Base-by-base conservation (phyloP, 2,888 invertebrate genomes). In the Cantharis rufa region DNA sequence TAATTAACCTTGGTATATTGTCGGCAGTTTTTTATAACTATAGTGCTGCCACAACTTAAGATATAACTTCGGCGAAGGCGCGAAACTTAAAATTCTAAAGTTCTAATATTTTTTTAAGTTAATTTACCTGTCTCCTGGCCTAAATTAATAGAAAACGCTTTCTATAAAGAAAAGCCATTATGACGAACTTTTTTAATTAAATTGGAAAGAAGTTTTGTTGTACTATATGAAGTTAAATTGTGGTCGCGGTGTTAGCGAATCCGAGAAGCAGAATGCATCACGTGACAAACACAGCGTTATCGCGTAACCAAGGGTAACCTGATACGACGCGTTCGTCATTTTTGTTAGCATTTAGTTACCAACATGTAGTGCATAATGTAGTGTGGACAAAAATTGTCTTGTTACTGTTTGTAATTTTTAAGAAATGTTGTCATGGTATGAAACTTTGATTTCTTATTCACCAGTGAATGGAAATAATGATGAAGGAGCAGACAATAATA, bases 401-500 rank as follows among this genome's bases (percentile, higher is more conserved):
- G n/a, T 32, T 11, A 1, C 13, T 32, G 32, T 5, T 32, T 13
- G 4, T 32, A 1, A 0, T 13, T 13, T 13, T 13, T 32, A 13
- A 32, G 13, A 7, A 48, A n/a, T 48, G 48, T 48, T 48, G n/a
- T n/a, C 7, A 5, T 13, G 62, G 11, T 62, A 15, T 48, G 9
- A 64, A 27, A 48, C 15, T 13, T 69, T 63, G 72, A 62, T 21
- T 27, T 70, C 4, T 78, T 3, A 68, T 21, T 18, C 75, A 71
- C 10, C 71, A 82, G 82, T 82, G 70, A 80, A 81, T 71, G 75
- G 78, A 15, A 76, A 76, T 76, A 76, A 78, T 63, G 86, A 86
- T 66, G 86, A 83, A 11, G 84, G 84, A 74, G 24, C 24, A 24
- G 85, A 86, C 74, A 86, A 85, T 75, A 86, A 86, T 21, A 86